These are phyloP conservation scores for Cephalopachus bancanus DNA, from an alignment of 2,797 vertebrate species.

Conservation along the genomic window DNA sequence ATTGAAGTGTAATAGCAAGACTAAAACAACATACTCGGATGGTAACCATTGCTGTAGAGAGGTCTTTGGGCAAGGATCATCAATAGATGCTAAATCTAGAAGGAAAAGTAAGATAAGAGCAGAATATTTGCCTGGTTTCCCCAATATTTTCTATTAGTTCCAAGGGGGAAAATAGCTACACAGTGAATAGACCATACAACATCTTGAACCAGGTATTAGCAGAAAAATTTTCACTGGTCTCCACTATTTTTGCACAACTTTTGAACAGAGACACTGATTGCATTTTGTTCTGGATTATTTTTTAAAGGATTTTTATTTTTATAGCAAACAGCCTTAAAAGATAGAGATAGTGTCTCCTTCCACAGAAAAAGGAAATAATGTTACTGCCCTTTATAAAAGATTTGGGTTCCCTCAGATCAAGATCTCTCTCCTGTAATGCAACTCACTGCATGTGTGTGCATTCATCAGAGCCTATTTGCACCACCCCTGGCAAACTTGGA, in stretches of 20 bases:
- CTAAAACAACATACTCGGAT: neutral
- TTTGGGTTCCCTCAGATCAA: neutral
- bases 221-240: neutral
- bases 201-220: neutral
- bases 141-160: neutral
- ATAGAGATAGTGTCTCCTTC: neutral
- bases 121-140: neutral
- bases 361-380: neutral
- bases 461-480: neutral
- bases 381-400: neutral
- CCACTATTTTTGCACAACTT: neutral
- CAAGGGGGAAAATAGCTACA: neutral
- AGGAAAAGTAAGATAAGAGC: neutral
- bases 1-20: neutral
- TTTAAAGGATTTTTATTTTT: neutral
- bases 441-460: neutral
- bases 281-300: neutral
- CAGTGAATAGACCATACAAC: neutral
- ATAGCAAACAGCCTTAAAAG: neutral
- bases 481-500: neutral
- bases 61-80: neutral
- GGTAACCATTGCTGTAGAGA: neutral
- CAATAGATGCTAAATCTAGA: neutral
- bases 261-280: neutral
- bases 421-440: neutral